A percentile compares a stretch with the other conserved stretches of the same genome.
These are phyloP conservation scores for Pterostichus niger DNA, from an alignment of 2,888 invertebrate genomes.

Conservation along the genomic window DNA sequence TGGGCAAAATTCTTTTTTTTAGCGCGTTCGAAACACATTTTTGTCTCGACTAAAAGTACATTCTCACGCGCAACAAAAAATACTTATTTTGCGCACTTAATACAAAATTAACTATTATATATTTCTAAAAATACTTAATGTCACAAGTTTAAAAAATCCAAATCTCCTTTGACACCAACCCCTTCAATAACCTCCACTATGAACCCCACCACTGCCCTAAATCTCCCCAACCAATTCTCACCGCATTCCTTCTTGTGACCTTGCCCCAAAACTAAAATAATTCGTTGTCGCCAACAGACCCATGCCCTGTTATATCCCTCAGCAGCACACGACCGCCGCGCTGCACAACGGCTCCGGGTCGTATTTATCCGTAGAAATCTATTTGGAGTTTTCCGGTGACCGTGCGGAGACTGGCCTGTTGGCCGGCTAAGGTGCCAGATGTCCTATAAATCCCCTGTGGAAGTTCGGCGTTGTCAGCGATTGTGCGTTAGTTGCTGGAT, in stretches of 20 bases:
- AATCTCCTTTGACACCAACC: no score
- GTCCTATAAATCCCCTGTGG: slow-evolving; percentile 43
- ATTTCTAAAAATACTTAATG: no score
- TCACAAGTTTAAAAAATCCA: no score
- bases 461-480: slow-evolving; percentile 8
- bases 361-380: slow-evolving; percentile 50
- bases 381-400: slow-evolving; percentile 39
- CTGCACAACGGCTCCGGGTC: neutral
- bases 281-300: neutral
- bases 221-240: neutral
- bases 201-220: neutral
- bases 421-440: slow-evolving; percentile 41
- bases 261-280: neutral
- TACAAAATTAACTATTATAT: no score
- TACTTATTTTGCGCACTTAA: no score
- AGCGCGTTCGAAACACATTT: no score
- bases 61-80: no score
- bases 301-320: neutral
- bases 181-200: no score
- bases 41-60: no score
- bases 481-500: neutral
- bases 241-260: no score
- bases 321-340: neutral
- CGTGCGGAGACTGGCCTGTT: neutral
- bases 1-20: no score